phyloP scores from a whole-genome alignment of 1,140 invertebrate genomes.

The Magallana angulata region DNA sequence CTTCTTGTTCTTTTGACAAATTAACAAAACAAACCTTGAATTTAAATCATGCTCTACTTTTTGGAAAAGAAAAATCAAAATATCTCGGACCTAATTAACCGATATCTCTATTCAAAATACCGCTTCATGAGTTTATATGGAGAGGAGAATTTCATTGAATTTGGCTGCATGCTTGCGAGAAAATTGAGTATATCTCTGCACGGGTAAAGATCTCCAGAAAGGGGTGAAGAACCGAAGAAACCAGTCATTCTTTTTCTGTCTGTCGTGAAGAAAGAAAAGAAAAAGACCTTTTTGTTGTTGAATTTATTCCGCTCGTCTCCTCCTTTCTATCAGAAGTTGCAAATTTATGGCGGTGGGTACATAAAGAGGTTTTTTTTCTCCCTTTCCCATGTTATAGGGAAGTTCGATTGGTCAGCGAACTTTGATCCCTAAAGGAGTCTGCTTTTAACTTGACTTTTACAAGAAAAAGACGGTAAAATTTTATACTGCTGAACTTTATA shows the following conservation, averaged over 20 bases:
- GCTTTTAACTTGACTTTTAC: too few relatives aligned
- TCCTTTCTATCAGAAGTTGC: constrained; percentile 4
- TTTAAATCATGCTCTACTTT: not conserved
- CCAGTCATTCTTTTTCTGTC: not conserved
- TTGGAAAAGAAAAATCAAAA: not conserved
- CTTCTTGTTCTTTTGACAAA: not conserved
- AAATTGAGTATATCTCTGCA: not conserved
- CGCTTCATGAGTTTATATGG: not conserved
- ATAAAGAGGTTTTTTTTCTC: not conserved
- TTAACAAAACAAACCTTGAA: constrained; percentile 17
- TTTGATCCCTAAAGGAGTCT: not conserved
- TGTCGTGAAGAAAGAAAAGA: not conserved
- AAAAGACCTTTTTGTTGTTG: not conserved
- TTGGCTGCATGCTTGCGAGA: not conserved
- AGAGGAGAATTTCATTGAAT: not conserved
- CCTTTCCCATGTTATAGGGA: not conserved
- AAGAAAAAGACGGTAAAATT: too few relatives aligned
- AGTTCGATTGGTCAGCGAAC: constrained; percentile 18
- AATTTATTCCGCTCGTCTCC: constrained; percentile 16
- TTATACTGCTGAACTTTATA: too few relatives aligned
- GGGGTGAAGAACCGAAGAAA: constrained; percentile 19
- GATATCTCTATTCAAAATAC: not conserved
- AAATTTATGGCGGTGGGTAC: not conserved
- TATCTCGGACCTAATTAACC: constrained; percentile 11
- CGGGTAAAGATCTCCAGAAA: not conserved